These are phyloP conservation scores for Atta texana DNA, from an alignment of 1,140 invertebrate genomes.

Conservation along the genomic window DNA sequence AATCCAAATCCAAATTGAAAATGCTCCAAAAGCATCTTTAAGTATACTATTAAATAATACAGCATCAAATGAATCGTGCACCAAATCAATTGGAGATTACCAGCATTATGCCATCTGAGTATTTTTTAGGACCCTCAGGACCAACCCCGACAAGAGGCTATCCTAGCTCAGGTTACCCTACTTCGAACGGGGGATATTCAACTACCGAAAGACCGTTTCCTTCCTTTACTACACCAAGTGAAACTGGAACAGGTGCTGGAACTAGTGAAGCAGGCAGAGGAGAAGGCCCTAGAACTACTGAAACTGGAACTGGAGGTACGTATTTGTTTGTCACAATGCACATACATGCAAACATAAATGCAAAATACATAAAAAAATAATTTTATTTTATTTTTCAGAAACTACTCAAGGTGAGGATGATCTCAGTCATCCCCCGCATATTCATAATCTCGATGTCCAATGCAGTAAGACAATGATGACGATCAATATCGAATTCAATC, in stretches of 20 bases:
- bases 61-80: background rate
- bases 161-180: constrained; percentile 73
- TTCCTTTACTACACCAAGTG: constrained; percentile 33
- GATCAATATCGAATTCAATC: constrained; percentile 93
- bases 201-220: constrained; percentile 68
- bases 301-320: background rate
- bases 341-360: background rate
- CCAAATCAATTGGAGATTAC: background rate
- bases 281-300: background rate
- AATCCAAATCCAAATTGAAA: background rate
- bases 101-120: background rate
- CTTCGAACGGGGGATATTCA: constrained; percentile 8
- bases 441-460: constrained; percentile 91
- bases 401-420: constrained; percentile 81
- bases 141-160: background rate
- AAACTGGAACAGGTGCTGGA: background rate
- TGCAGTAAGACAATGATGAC: constrained; percentile 94
- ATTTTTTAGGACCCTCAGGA: constrained; percentile 1
- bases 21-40: background rate
- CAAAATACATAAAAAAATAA: background rate
- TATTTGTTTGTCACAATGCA: background rate
- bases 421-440: constrained; percentile 90
- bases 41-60: background rate
- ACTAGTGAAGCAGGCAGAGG: background rate
- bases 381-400: constrained; percentile 12